Evolutionary conservation across 2,797 vertebrate genomes (phyloP), one percentile per base, ranked within the genome.

Genomic region (Gallinago stenura): DNA sequence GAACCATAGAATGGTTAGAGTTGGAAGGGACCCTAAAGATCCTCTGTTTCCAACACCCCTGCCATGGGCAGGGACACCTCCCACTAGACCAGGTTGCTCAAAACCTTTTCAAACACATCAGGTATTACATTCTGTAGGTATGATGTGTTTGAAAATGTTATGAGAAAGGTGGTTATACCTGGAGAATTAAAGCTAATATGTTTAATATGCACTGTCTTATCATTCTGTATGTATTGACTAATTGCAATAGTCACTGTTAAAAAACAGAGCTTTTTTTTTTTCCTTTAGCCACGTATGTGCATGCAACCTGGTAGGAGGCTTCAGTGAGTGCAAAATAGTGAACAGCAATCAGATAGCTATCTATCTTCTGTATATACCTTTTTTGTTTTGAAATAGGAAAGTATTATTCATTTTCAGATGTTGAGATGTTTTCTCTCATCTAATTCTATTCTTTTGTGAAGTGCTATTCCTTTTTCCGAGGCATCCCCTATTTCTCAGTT

Each of bases 281-380:
- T 43, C 30, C 12, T 68, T 31, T 56, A 60, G 22, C 7, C 7
- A 8, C 0, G 0, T 70, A 46, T 20, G 1, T 66, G 16, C 20
- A 7, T 66, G 39, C 28, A 84, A 14, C 15, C 39, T 83, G 18
- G 9, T 33, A 39, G 35, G 30, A 78, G 21, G 10, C 12, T 80
- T 87, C 54, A 76, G 2, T 62, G 20, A 77, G 9, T 53, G 20
- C 81, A 89, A 94, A 91, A 17, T 4, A 77, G 43, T 41, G 10
- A 83, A 28, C 9, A 85, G 26, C 24, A 76, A 39, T 51, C 15
- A 58, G 39, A 61, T 57, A 51, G 13, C 24, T 64, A 9, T 35
- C 14, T 75, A 4, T 80, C 33, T 48, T 60, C 41, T 68, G n/a
- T 25, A 12, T 48, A 43, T 10, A 13, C 2, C 20, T 22, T 43